Conservation (phyloP, 2,113 vertebrate genomes). For the Phrynosoma platyrhinos region DNA sequence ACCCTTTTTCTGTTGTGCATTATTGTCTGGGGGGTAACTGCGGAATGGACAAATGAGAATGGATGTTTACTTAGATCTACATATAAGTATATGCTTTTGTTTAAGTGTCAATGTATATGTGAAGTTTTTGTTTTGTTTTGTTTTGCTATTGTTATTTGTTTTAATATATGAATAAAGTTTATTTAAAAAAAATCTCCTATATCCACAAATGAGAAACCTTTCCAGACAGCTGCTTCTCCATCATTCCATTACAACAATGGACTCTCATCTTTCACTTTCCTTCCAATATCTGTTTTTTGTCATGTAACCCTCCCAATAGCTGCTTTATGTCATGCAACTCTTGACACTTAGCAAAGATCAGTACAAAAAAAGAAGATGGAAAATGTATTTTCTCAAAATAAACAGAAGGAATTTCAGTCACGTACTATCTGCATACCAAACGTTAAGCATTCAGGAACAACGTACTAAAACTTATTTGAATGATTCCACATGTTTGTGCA, state of each 20-base stretch:
- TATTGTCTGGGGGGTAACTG: no score
- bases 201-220: neutral
- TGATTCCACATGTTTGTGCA: neutral
- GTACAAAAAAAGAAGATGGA: neutral
- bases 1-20: no score
- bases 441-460: neutral
- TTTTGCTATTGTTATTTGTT: no score
- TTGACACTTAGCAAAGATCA: neutral
- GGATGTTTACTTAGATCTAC: no score
- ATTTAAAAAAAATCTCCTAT: neutral
- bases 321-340: neutral
- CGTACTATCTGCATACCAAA: neutral
- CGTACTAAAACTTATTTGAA: neutral
- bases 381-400: conserved; percentile 9
- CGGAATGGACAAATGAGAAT: no score
- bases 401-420: neutral
- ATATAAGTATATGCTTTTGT: no score
- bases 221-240: neutral
- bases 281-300: conserved; percentile 8
- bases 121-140: no score
- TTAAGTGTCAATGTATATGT: no score
- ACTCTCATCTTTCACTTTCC: neutral
- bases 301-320: neutral
- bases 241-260: neutral
- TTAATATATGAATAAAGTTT: no score